These are phyloP conservation scores for Pentalonia nigronervosa DNA, from an alignment of 1,140 invertebrate genomes.

Conservation along the genomic window DNA sequence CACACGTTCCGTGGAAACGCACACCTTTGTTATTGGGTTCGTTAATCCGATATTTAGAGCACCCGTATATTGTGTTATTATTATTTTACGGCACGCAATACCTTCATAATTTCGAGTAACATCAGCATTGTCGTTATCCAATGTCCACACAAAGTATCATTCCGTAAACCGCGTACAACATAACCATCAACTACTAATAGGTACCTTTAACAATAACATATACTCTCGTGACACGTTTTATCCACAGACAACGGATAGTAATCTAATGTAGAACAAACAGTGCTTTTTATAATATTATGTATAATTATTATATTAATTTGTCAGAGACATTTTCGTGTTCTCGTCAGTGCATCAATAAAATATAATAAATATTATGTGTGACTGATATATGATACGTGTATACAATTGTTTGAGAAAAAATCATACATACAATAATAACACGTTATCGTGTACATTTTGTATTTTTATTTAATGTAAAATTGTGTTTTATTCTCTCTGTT, in stretches of 20 bases:
- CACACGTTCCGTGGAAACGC: not conserved
- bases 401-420: not conserved
- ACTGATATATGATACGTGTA: too few relatives aligned
- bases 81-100: not conserved
- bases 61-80: not conserved
- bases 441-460: too few relatives aligned
- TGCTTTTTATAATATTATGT: too few relatives aligned
- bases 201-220: too few relatives aligned
- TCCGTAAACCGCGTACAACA: not conserved
- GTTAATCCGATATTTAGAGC: conserved; percentile 10
- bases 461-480: too few relatives aligned
- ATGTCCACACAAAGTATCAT: not conserved
- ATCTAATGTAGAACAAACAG: too few relatives aligned
- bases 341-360: too few relatives aligned
- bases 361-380: too few relatives aligned
- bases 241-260: not conserved
- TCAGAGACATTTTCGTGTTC: too few relatives aligned
- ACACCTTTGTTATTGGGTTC: not conserved
- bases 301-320: too few relatives aligned
- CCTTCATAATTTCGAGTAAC: not conserved
- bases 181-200: too few relatives aligned
- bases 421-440: not conserved
- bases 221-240: not conserved
- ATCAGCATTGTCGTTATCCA: not conserved
- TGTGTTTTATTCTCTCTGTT: too few relatives aligned